Evolutionary conservation across 2,888 invertebrate species (phyloP).

Genomic region (Iselma pallidipennis): DNA sequence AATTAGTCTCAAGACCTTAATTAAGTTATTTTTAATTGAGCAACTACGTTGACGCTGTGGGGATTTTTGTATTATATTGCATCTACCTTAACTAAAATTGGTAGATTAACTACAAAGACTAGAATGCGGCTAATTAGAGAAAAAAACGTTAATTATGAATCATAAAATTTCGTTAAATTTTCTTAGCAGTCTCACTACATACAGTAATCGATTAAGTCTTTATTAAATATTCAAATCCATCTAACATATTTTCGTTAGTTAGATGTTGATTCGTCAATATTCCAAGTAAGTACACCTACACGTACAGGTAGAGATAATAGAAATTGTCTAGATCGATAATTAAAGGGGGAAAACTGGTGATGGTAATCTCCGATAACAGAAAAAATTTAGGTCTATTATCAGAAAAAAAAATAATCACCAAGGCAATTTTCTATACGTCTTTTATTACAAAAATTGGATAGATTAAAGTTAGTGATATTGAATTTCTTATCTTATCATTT

Average conservation of each 20-base stretch:
- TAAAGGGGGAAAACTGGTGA: constrained; percentile 15
- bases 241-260: background rate
- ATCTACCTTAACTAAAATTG: constrained; percentile 26
- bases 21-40: constrained; percentile 70
- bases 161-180: constrained; percentile 8
- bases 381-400: constrained; percentile 4
- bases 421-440: constrained; percentile 41
- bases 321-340: constrained; percentile 6
- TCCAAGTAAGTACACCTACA: no score
- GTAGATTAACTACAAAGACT: constrained; percentile 31
- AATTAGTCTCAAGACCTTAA: constrained; percentile 70
- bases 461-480: constrained; percentile 42
- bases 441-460: constrained; percentile 43
- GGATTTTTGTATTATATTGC: constrained; percentile 42
- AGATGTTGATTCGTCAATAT: background rate
- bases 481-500: constrained; percentile 44
- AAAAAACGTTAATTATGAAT: constrained; percentile 21
- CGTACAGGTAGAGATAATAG: background rate
- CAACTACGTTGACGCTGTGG: constrained; percentile 46
- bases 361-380: constrained; percentile 32
- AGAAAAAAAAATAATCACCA: constrained; percentile 26
- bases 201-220: background rate
- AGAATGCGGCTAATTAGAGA: constrained; percentile 27
- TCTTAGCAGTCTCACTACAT: background rate
- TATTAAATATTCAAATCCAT: background rate